Conservation (phyloP, 2,888 invertebrate species). For the Crematogaster levior region DNA sequence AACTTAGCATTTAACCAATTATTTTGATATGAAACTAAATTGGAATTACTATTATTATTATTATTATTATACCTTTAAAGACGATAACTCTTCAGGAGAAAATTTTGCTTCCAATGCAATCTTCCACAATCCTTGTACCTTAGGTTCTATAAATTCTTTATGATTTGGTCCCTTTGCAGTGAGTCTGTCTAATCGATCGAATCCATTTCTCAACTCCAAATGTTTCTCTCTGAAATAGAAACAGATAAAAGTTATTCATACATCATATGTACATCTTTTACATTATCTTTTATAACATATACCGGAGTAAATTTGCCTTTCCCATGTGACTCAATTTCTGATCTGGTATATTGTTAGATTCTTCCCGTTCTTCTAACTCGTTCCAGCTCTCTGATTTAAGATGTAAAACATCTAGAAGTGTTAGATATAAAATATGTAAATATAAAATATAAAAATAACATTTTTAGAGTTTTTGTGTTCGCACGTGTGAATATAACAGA, state of each 20-base stretch:
- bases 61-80: slow-evolving; percentile 89
- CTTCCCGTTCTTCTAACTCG: slow-evolving; percentile 88
- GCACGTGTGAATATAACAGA: slow-evolving; percentile 51
- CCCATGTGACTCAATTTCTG: slow-evolving; percentile 89
- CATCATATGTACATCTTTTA: not conserved
- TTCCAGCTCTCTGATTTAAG: slow-evolving; percentile 92
- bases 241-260: not conserved
- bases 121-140: slow-evolving; percentile 96
- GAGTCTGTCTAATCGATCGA: slow-evolving; percentile 91
- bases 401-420: slow-evolving; percentile 89
- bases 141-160: slow-evolving; percentile 95
- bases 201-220: slow-evolving; percentile 91
- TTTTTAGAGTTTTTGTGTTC: slow-evolving; percentile 26
- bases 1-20: not conserved
- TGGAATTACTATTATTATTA: slow-evolving; percentile 21
- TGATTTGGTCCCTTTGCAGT: slow-evolving; percentile 92
- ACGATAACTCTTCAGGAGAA: slow-evolving; percentile 92
- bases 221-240: slow-evolving; percentile 89
- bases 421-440: slow-evolving; percentile 26
- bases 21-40: not conserved
- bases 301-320: slow-evolving; percentile 89
- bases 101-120: slow-evolving; percentile 93
- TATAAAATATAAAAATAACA: slow-evolving; percentile 34
- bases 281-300: not conserved
- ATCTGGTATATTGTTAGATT: slow-evolving; percentile 86